Base-by-base conservation (phyloP, 2,113 vertebrate species). In the Microtus oregoni region DNA sequence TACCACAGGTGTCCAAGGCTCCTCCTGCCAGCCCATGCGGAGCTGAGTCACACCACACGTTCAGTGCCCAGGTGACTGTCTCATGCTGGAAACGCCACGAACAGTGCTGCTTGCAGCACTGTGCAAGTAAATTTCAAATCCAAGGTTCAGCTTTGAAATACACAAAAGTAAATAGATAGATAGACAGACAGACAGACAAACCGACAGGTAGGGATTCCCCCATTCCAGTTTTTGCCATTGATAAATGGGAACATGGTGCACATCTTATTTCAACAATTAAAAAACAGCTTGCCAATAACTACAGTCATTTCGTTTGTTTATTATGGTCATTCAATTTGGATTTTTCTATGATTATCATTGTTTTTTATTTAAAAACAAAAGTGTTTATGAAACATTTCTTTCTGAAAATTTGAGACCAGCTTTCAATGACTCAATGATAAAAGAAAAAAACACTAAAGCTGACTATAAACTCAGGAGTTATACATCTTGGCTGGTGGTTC, bases 331-430 rank as follows among this genome's bases (percentile, higher is more conserved):
- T 72, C 20, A 76, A 19, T 17, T 30, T 86, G n/a, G 28, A 67
- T 63, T 86, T 86, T 89, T 68, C 85, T 75, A 75, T 41, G 38
- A 41, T 65, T 78, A 85, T 50, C 52, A 73, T 24, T 86, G 44
- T 73, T 72, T 28, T 90, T 72, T 47, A 89, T 32, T 90, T 47
- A 28, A 89, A 83, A 89, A 61, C 20, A 91, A 41, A 67, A 35
- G 19, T 8, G 6, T 17, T 17, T n/a, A 26, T 41, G 13, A 50
- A 50, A 50, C 50, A 50, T 32, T 41, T 72, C 52, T 65, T 35
- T 85, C 52, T 50, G 26, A 86, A 73, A 87, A 92, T 55, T 0
- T 26, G n/a, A 35, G 10, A 38, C 68, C 22, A 13, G 38, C 17
- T 94, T 38, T 55, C 41, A 5, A 22, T 30, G 68, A 92, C 12